Evolutionary conservation across 1,140 invertebrate genomes (phyloP).

Genomic region (Arion vulgaris): DNA sequence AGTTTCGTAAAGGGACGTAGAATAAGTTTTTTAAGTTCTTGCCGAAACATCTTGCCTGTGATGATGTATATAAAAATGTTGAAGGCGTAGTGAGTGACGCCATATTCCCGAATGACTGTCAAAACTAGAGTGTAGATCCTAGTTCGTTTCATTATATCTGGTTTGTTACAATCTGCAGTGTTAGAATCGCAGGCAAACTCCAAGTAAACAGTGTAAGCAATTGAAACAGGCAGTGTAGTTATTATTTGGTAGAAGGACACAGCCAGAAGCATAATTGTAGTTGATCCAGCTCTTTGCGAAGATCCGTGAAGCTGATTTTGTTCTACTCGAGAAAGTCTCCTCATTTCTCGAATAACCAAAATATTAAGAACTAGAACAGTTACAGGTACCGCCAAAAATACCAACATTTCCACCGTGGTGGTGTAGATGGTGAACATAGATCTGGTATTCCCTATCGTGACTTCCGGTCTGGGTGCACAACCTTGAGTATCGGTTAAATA

Average conservation of each 20-base stretch:
- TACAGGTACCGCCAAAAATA: constrained; percentile 66
- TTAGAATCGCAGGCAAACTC: constrained; percentile 37
- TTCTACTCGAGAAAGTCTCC: constrained; percentile 60
- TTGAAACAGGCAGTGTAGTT: constrained; percentile 67
- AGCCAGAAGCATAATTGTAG: constrained; percentile 68
- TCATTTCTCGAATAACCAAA: constrained; percentile 67
- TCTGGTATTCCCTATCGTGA: constrained; percentile 43
- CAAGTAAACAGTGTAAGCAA: constrained; percentile 59
- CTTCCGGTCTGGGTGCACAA: constrained; percentile 46
- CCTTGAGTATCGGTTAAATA: constrained; percentile 39
- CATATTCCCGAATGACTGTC: constrained; percentile 66
- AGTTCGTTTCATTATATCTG: constrained; percentile 48
- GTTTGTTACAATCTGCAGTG: constrained; percentile 27
- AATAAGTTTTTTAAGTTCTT: constrained; percentile 61
- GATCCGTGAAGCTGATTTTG: constrained; percentile 54
- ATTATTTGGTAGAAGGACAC: constrained; percentile 72
- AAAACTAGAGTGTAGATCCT: constrained; percentile 57
- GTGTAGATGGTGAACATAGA: constrained; percentile 63
- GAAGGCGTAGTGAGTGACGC: constrained; percentile 69
- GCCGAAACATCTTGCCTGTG: constrained; percentile 69
- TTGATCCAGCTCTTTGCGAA: constrained; percentile 59
- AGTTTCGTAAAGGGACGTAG: constrained; percentile 45
- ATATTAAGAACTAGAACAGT: constrained; percentile 67
- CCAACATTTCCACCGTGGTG: constrained; percentile 61
- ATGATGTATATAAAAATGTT: constrained; percentile 71